Evolutionary conservation across 2,113 vertebrate species (phyloP), one percentile per base, ranked within the genome.

Genomic region (Nothoprocta pentlandii): DNA sequence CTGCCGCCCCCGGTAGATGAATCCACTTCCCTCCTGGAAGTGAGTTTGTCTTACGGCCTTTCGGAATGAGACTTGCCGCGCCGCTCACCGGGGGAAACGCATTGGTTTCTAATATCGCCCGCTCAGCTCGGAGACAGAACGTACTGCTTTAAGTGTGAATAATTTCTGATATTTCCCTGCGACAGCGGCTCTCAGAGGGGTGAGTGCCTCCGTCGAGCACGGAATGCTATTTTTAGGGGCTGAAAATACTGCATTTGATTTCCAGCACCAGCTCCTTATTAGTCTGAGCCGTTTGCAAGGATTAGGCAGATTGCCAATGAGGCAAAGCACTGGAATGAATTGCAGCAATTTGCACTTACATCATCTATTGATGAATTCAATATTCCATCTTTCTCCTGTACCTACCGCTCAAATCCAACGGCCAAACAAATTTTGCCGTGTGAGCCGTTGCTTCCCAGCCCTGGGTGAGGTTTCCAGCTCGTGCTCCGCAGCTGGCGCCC

Each of bases 151-250:
- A 1, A 12, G 10, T 78, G 10, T 32, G 71, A 69, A 25, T n/a
- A 16, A 12, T 1, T 9, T 51, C 17, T 9, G 9, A 4, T 3
- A 16, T 4, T 80, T 44, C n/a, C 47, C 34, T 22, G 19, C 1
- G 5, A 34, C 28, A 25, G 42, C 30, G 26, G 23, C 36, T 80
- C 51, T 53, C 5, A 19, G 30, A 53, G 22, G 34, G 6, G 6
- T 0, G 3, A 42, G 19, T 0, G 0, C 44, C 11, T 9, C 28
- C 53, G 71, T 66, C 53, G 36, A n/a, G 7, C 16, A 9, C 51
- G 25, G 59, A 54, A 49, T 6, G 30, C 1, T 15, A 47, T 22
- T 86, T 80, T 85, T 15, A 46, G 56, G 46, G 36, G 36, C 41
- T 83, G 25, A 39, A 44, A 49, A 12, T 7, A 16, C n/a, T 12